These are phyloP conservation scores for Delia radicum DNA, from an alignment of 1,140 invertebrate species.

Conservation along the genomic window DNA sequence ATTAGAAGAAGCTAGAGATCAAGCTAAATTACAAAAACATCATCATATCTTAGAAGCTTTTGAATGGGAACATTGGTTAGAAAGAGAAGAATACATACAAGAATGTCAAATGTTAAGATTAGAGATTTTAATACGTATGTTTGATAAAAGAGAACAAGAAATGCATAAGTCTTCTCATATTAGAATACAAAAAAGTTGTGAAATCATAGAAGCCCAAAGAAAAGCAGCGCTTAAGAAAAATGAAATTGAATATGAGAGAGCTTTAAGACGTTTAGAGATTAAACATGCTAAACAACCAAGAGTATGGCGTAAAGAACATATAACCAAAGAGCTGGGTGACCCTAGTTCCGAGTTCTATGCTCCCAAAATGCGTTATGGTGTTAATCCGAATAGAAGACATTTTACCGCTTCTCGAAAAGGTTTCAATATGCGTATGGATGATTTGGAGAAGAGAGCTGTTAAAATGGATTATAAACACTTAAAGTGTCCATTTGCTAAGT, in stretches of 20 bases:
- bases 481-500: slow-evolving; percentile 44
- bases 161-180: slow-evolving; percentile 50
- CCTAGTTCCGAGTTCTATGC: slow-evolving; percentile 60
- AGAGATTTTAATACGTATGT: slow-evolving; percentile 58
- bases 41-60: slow-evolving; percentile 42
- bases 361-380: slow-evolving; percentile 59
- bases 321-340: slow-evolving; percentile 57
- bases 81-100: slow-evolving; percentile 60
- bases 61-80: slow-evolving; percentile 53
- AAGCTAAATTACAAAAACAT: not conserved
- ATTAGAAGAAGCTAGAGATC: slow-evolving; percentile 27
- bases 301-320: slow-evolving; percentile 45
- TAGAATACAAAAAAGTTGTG: slow-evolving; percentile 53
- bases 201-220: slow-evolving; percentile 51
- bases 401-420: slow-evolving; percentile 38
- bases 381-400: slow-evolving; percentile 57
- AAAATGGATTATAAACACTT: slow-evolving; percentile 32
- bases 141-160: slow-evolving; percentile 48
- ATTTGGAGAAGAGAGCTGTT: slow-evolving; percentile 37
- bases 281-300: slow-evolving; percentile 29
- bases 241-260: slow-evolving; percentile 50
- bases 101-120: slow-evolving; percentile 61
- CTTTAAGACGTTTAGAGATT: slow-evolving; percentile 38
- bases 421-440: slow-evolving; percentile 48
- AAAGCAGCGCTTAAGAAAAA: slow-evolving; percentile 53